These are phyloP conservation scores for Drosophila arizonae DNA, from an alignment of 1,140 invertebrate genomes.

Conservation along the genomic window DNA sequence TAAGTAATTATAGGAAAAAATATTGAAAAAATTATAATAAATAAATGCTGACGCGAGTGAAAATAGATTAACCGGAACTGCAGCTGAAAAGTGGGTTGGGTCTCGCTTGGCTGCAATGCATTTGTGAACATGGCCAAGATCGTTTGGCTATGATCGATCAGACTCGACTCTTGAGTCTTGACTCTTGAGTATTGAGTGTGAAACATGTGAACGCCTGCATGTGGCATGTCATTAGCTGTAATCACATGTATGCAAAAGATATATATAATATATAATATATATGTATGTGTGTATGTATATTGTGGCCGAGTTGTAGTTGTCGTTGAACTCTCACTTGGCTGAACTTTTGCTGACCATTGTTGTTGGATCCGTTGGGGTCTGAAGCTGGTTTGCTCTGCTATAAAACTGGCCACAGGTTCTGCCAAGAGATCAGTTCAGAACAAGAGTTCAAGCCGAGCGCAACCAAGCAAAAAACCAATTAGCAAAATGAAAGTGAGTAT, in stretches of 20 bases:
- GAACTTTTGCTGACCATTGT: constrained; percentile 60
- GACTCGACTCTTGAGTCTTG: constrained; percentile 5
- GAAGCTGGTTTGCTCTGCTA: constrained; percentile 31
- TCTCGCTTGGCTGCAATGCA: constrained; percentile 33
- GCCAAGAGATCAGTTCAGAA: constrained; percentile 71
- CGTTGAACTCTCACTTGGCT: constrained; percentile 68
- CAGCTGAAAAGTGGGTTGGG: constrained; percentile 76
- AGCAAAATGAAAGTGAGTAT: constrained; percentile 76
- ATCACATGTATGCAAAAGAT: constrained; percentile 67
- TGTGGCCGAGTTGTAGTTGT: constrained; percentile 30
- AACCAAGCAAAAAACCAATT: constrained; percentile 41
- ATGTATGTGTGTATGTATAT: constrained; percentile 15
- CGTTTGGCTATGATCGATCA: constrained; percentile 23
- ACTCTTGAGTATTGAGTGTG: constrained; percentile 13
- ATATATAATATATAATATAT: constrained; percentile 38
- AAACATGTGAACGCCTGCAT: constrained; percentile 14
- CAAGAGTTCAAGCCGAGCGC: constrained; percentile 73
- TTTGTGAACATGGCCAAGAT: constrained; percentile 25
- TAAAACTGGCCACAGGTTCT: constrained; percentile 59
- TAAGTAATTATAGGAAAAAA: constrained; percentile 67
- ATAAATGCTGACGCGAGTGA: constrained; percentile 52
- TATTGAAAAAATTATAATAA: constrained; percentile 7
- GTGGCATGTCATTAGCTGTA: constrained; percentile 64
- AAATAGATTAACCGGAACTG: constrained; percentile 75
- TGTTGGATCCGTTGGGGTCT: not conserved